These are phyloP conservation scores for Etheostoma spectabile DNA, from an alignment of 2,113 vertebrate genomes.

Conservation along the genomic window DNA sequence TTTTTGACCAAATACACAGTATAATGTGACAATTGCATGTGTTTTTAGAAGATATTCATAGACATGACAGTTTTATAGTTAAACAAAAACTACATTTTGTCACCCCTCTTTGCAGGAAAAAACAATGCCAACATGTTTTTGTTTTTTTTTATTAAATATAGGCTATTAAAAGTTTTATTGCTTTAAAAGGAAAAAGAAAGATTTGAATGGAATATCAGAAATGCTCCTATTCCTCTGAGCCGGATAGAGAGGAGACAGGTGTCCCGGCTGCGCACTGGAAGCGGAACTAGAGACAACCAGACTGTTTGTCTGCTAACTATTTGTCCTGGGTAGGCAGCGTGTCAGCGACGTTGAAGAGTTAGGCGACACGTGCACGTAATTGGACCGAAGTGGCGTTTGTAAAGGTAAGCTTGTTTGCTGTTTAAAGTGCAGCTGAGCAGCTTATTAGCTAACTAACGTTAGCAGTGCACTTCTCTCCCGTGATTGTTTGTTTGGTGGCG, in stretches of 20 bases:
- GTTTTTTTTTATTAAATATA: no score
- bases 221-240: background rate
- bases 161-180: no score
- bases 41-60: background rate
- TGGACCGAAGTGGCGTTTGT: background rate
- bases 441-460: background rate
- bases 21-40: background rate
- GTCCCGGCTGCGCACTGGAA: background rate
- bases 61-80: background rate
- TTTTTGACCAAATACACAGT: background rate
- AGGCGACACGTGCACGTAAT: background rate
- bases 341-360: background rate
- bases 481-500: background rate
- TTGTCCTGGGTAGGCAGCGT: background rate
- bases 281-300: background rate
- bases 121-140: no score
- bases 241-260: background rate
- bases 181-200: no score
- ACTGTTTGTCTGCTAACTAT: no score
- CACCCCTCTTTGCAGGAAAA: background rate
- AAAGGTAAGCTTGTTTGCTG: background rate
- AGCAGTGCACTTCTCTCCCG: background rate
- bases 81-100: background rate
- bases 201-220: no score
- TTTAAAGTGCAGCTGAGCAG: background rate